Base-by-base conservation (phyloP, 92 coral and sea anemone species). In the Blastomussa wellsi region DNA sequence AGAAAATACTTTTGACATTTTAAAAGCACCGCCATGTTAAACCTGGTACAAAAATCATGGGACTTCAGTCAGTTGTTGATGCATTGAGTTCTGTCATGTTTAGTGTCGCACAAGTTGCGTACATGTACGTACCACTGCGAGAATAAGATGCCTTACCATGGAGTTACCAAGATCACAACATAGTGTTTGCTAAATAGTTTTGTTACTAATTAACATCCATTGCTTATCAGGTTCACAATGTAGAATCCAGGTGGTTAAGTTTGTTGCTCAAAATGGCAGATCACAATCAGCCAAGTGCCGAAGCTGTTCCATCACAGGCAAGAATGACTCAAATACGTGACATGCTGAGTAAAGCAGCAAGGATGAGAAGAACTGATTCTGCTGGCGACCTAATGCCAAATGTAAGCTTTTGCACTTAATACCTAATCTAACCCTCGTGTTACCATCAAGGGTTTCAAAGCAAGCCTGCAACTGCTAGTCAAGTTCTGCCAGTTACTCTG, bases 351-450 rank as follows among this genome's bases (percentile, higher is more conserved):
- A 86, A 83, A 72, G 98, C 98, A 20, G 92, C 90, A 2, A 88
- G 95, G 76, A 89, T 89, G 67, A 92, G 89, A 73, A 74, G 98
- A 65, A 87, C 93, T 16, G 92, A 90, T 28, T 92, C 93, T n/a
- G 90, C 92, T 10, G 98, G 98, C 6, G 98, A 94, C 52, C 92
- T 94, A 8, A 87, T 94, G 98, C 98, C 98, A 77, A 86, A 85
- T 90, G 98, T 94, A 78, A 88, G 89, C 74, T 16, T 20, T 57
- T 44, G 78, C 49, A 44, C 49, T 44, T 39, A 39, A 3, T 39
- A 39, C 44, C 3, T 39, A 39, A 39, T n/a, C n/a, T n/a, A n/a
- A n/a, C n/a, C n/a, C n/a, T n/a, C n/a, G n/a, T n/a, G n/a, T n/a
- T n/a, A n/a, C n/a, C n/a, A n/a, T n/a, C n/a, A n/a, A n/a, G n/a